A percentile compares a stretch with the other conserved stretches of the same genome.
phyloP scores from a whole-genome alignment of 1,140 invertebrate species.

The Magallana angulata region DNA sequence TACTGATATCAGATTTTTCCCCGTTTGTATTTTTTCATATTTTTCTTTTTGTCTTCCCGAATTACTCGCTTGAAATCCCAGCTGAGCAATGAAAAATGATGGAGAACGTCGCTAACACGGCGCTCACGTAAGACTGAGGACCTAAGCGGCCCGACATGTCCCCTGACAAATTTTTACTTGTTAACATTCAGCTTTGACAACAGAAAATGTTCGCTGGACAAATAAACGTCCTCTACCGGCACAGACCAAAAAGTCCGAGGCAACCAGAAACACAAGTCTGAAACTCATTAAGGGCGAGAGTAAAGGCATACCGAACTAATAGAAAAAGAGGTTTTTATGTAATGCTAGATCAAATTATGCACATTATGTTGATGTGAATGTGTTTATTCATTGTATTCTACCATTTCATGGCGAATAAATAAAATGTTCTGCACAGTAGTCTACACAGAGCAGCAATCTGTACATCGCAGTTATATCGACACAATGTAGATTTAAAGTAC shows the following conservation, averaged over 20 bases:
- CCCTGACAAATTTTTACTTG: constrained; percentile 27
- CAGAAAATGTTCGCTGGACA: neutral
- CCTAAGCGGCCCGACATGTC: constrained; percentile 1
- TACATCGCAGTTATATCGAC: too few relatives aligned
- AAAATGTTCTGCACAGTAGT: neutral
- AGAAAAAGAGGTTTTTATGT: constrained; percentile 13
- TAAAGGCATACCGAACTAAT: constrained; percentile 3
- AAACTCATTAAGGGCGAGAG: constrained; percentile 10
- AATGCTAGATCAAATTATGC: neutral
- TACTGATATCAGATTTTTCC: neutral
- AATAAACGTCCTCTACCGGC: neutral
- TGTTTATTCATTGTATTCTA: constrained; percentile 7
- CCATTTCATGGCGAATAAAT: neutral
- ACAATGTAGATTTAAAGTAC: too few relatives aligned
- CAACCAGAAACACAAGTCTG: neutral
- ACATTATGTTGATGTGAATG: constrained; percentile 8
- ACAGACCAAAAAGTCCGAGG: neutral
- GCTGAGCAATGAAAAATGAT: constrained; percentile 13
- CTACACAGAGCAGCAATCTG: too few relatives aligned
- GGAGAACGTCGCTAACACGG: neutral
- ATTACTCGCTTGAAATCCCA: constrained; percentile 13
- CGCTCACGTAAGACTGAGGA: neutral
- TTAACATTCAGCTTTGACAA: constrained; percentile 34
- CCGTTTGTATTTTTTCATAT: neutral
- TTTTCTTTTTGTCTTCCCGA: neutral